Percentiles rank a stretch among this genome's conserved stretches.
Conservation (phyloP, 1,140 invertebrate genomes). For the Dinothrombium tinctorium region DNA sequence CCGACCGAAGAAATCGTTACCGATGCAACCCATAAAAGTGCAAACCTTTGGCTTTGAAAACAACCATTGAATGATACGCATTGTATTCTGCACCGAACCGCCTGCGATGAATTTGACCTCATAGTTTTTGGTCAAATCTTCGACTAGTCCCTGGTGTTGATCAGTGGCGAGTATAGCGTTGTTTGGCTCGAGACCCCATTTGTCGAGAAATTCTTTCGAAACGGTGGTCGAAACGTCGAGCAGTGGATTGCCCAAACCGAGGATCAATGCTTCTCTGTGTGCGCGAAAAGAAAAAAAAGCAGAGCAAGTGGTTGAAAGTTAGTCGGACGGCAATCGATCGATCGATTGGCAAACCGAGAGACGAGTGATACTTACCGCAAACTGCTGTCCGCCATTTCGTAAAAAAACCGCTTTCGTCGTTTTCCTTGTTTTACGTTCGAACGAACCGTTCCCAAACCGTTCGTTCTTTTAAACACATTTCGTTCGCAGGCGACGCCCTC, state of each 20-base stretch:
- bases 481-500: no score
- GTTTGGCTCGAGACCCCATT: constrained; percentile 25
- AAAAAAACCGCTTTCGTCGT: no score
- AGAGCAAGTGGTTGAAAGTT: no score
- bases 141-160: constrained; percentile 42
- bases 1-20: constrained; percentile 63
- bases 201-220: constrained; percentile 46
- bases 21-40: constrained; percentile 75
- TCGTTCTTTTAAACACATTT: no score
- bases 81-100: constrained; percentile 11
- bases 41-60: not conserved
- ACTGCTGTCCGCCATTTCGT: no score
- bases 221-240: constrained; percentile 78
- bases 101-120: constrained; percentile 39
- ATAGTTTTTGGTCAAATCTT: constrained; percentile 44
- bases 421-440: no score
- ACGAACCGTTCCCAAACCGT: no score
- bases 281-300: no score
- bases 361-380: no score
- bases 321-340: no score
- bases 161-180: constrained; percentile 81
- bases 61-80: constrained; percentile 11
- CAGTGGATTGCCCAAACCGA: constrained; percentile 87
- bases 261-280: constrained; percentile 22
- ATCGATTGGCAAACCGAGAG: no score